Evolutionary conservation across 1,140 invertebrate species (phyloP).

Genomic region (Spodoptera litura): DNA sequence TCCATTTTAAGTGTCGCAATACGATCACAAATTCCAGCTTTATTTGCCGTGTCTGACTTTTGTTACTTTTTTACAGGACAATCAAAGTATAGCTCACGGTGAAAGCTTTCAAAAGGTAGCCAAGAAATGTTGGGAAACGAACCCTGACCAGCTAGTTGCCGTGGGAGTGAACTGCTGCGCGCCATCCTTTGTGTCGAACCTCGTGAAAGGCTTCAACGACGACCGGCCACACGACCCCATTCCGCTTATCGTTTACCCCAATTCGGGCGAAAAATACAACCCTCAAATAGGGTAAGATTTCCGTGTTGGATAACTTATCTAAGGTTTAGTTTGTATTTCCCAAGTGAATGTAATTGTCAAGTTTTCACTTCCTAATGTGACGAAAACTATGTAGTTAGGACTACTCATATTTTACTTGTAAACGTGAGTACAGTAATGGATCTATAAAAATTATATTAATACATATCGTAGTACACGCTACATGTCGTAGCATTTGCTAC

Average conservation of each 20-base stretch:
- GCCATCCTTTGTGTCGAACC: conserved; percentile 83
- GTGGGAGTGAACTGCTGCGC: conserved; percentile 95
- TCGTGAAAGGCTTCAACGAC: conserved; percentile 87
- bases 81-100: conserved; percentile 90
- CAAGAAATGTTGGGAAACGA: conserved; percentile 88
- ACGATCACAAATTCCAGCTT: not conserved
- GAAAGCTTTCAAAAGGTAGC: conserved; percentile 90
- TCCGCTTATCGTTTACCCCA: conserved; percentile 92
- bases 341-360: conserved; percentile 37
- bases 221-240: conserved; percentile 84
- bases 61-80: conserved; percentile 84
- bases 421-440: no score
- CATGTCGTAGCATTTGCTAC: not conserved
- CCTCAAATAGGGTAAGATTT: conserved; percentile 86
- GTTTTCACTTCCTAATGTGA: conserved; percentile 15
- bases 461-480: not conserved
- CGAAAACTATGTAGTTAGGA: not conserved
- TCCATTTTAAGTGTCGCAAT: conserved; percentile 2
- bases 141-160: conserved; percentile 90
- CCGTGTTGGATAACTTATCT: conserved; percentile 39
- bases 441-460: no score
- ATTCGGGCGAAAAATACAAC: conserved; percentile 91
- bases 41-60: not conserved
- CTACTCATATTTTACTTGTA: no score
- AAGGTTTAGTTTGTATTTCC: conserved; percentile 34